Evolutionary conservation across 2,797 vertebrate species (phyloP).

Genomic region (Sciaenops ocellatus): DNA sequence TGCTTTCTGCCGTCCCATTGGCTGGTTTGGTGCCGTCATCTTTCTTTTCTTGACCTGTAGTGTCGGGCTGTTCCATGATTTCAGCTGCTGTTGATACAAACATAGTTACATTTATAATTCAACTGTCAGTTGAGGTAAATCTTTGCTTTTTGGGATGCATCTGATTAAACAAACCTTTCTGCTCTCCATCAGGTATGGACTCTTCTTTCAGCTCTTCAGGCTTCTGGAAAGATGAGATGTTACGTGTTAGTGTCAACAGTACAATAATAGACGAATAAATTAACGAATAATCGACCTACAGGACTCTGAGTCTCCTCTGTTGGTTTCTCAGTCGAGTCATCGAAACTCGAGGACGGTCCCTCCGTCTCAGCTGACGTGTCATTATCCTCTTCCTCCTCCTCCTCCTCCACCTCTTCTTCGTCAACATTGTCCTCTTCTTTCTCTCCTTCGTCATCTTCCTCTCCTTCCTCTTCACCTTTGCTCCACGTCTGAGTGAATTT

Average conservation of each 20-base stretch:
- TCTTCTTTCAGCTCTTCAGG: conserved; percentile 56
- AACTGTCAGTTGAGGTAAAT: not conserved
- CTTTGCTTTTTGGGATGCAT: not conserved
- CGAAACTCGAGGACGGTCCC: conserved; percentile 34
- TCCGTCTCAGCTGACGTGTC: conserved; percentile 18
- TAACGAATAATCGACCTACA: conserved; percentile 18
- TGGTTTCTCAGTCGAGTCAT: conserved; percentile 15
- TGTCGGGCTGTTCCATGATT: conserved; percentile 22
- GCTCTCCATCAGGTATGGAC: conserved; percentile 41
- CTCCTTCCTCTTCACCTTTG: not conserved
- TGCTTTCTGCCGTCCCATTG: conserved; percentile 61
- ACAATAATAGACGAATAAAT: accelerated
- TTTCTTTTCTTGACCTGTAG: conserved; percentile 28
- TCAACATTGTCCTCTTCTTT: conserved; percentile 23
- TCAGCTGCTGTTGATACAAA: conserved; percentile 42
- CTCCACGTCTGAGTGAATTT: not conserved
- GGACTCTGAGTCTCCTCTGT: conserved; percentile 36
- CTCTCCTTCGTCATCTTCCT: accelerated
- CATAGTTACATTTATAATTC: not conserved
- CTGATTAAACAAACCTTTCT: conserved; percentile 30
- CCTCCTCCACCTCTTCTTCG: accelerated
- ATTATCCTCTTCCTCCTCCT: not conserved
- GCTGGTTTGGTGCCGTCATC: conserved; percentile 26
- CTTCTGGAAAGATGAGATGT: conserved; percentile 51
- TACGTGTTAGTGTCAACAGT: not conserved